Evolutionary conservation across 92 coral and sea anemone genomes (phyloP).

Genomic region (Bergia sp.): DNA sequence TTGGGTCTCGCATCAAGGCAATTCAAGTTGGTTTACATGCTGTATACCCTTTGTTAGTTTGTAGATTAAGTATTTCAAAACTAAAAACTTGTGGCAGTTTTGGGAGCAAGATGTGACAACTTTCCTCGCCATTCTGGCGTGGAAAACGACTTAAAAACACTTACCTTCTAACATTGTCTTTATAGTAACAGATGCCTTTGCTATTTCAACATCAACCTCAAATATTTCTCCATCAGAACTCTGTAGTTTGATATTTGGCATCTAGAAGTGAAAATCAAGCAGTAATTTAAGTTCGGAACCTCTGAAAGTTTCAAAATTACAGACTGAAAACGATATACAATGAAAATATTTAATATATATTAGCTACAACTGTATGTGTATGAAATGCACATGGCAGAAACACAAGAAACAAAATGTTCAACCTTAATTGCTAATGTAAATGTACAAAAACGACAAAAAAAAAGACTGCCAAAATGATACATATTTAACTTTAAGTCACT

Average conservation of each 20-base stretch:
- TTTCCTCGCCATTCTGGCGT: neutral
- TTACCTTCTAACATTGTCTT: constrained; percentile 98
- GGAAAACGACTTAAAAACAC: constrained; percentile 2
- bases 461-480: no score
- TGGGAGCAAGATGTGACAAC: neutral
- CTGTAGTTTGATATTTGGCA: constrained; percentile 92
- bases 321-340: no score
- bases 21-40: neutral
- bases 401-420: neutral
- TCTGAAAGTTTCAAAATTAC: neutral
- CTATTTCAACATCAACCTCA: constrained; percentile 99
- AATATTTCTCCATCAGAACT: constrained; percentile 98
- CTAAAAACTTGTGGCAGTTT: neutral
- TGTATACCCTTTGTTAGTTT: no score
- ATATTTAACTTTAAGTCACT: no score
- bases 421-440: neutral
- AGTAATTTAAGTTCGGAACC: neutral
- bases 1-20: neutral
- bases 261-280: constrained; percentile 42
- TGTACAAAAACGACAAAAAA: no score
- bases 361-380: neutral
- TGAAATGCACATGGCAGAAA: neutral
- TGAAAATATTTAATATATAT: no score
- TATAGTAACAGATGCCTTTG: constrained; percentile 97
- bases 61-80: no score